These are phyloP conservation scores for Theonella swinhoei DNA, from an alignment of 37 sponge, comb jelly and placozoan species.

Conservation along the genomic window DNA sequence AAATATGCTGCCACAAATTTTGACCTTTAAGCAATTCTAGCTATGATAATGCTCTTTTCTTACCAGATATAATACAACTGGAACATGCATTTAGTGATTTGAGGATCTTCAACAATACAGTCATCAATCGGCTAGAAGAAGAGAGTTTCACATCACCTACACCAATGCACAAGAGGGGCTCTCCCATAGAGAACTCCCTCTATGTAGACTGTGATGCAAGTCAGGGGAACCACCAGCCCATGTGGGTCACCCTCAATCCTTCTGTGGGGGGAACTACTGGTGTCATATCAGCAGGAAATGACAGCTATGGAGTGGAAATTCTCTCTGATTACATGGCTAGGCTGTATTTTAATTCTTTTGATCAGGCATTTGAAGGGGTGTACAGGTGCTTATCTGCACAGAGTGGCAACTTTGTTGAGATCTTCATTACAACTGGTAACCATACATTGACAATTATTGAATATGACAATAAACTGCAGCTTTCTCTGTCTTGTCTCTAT, in stretches of 20 bases:
- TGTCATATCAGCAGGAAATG: background rate
- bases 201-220: background rate
- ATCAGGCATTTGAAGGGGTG: background rate
- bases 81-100: background rate
- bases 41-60: background rate
- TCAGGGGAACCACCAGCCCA: conserved; percentile 12
- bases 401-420: background rate
- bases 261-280: background rate
- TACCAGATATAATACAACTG: background rate
- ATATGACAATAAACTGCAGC: too few relatives aligned
- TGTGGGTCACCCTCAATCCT: conserved; percentile 4
- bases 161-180: too few relatives aligned
- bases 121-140: background rate
- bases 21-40: background rate
- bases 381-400: background rate
- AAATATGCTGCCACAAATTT: background rate
- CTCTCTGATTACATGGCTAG: background rate
- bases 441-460: background rate
- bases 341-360: background rate
- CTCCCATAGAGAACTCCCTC: background rate
- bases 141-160: too few relatives aligned
- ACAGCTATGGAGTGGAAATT: too few relatives aligned
- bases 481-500: background rate
- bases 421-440: background rate
- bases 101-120: conserved; percentile 11